These are phyloP conservation scores for Drosophila formosana DNA, from an alignment of 2,888 invertebrate species.

Conservation along the genomic window DNA sequence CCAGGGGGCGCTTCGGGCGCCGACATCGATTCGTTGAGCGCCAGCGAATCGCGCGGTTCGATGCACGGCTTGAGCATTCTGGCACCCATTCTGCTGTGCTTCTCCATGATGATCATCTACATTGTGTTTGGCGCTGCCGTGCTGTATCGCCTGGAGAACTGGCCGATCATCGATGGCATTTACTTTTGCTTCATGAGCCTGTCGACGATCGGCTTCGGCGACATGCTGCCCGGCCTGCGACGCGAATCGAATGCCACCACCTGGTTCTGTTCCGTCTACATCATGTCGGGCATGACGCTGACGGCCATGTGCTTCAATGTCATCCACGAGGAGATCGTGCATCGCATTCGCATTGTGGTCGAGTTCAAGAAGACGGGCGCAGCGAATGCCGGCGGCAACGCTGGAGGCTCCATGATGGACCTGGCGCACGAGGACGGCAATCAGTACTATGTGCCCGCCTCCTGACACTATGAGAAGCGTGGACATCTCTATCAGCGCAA, in stretches of 20 bases:
- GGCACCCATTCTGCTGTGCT: constrained; percentile 95
- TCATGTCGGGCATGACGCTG: constrained; percentile 93
- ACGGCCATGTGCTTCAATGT: constrained; percentile 97
- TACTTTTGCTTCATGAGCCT: constrained; percentile 98
- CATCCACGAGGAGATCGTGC: constrained; percentile 94
- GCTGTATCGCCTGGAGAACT: constrained; percentile 95
- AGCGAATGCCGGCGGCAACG: constrained; percentile 11
- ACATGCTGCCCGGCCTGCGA: constrained; percentile 90
- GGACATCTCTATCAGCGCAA: constrained; percentile 86
- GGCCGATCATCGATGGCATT: constrained; percentile 95
- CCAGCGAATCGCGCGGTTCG: constrained; percentile 90
- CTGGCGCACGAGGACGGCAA: constrained; percentile 74
- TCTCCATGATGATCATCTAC: constrained; percentile 96
- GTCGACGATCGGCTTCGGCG: constrained; percentile 96
- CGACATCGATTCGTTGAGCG: constrained; percentile 89
- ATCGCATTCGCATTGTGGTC: constrained; percentile 89
- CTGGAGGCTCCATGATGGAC: constrained; percentile 61
- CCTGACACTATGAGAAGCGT: constrained; percentile 84
- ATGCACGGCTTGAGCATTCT: constrained; percentile 93
- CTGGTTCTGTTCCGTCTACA: constrained; percentile 95
- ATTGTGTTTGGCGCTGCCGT: constrained; percentile 95
- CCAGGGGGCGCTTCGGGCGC: constrained; percentile 80
- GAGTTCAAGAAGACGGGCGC: constrained; percentile 81
- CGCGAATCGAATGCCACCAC: constrained; percentile 88
- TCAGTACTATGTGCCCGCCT: constrained; percentile 81